phyloP scores from a whole-genome alignment of 2,113 vertebrate species.

The Clarias macrocephalus region DNA sequence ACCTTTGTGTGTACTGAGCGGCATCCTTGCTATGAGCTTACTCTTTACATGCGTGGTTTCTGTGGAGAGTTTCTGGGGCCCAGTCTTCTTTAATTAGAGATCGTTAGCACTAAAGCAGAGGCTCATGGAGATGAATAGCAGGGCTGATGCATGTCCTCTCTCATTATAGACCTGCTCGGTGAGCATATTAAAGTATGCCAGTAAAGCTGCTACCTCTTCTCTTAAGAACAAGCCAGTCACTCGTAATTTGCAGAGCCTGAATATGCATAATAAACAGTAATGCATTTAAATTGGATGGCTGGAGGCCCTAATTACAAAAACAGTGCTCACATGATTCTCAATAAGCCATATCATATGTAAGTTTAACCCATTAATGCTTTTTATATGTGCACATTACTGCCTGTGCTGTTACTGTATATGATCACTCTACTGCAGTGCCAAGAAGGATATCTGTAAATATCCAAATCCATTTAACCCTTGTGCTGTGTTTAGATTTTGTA shows the following conservation, averaged over 20 bases:
- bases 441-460: neutral
- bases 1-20: neutral
- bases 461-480: neutral
- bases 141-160: slow-evolving; percentile 29
- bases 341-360: slow-evolving; percentile 54
- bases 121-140: slow-evolving; percentile 34
- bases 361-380: slow-evolving; percentile 43
- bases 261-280: slow-evolving; percentile 60
- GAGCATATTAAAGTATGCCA: slow-evolving; percentile 40
- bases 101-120: slow-evolving; percentile 49
- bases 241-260: slow-evolving; percentile 58
- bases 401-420: slow-evolving; percentile 1
- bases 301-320: slow-evolving; percentile 55
- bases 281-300: slow-evolving; percentile 57
- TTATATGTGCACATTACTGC: slow-evolving; percentile 22
- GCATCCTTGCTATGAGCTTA: neutral
- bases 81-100: slow-evolving; percentile 47
- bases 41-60: slow-evolving; percentile 9
- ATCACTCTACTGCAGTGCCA: neutral
- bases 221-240: slow-evolving; percentile 46
- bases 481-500: too few relatives aligned
- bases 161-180: slow-evolving; percentile 44
- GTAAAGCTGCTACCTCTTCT: slow-evolving; percentile 15
- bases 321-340: slow-evolving; percentile 54
- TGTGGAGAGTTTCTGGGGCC: slow-evolving; percentile 18